phyloP scores from a whole-genome alignment of 2,888 invertebrate species.

The Prenolepis imparis region DNA sequence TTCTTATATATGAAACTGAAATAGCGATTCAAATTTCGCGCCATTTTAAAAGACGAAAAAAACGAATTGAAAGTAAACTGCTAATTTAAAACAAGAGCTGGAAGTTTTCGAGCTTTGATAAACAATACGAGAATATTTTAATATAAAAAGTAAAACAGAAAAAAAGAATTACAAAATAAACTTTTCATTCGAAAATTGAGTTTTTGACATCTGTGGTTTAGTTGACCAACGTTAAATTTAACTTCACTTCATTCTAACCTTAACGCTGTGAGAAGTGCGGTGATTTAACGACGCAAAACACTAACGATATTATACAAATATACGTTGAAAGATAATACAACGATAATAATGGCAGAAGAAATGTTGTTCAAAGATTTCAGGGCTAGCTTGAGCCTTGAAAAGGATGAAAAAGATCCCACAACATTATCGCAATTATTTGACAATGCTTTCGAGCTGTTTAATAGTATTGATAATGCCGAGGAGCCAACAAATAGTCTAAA shows the following conservation, averaged over 20 bases:
- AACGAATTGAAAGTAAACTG: neutral
- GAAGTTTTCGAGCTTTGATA: too few relatives aligned
- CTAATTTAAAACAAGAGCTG: too few relatives aligned
- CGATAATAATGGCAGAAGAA: constrained; percentile 49
- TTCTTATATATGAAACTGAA: neutral
- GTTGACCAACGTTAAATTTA: too few relatives aligned
- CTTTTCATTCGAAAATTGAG: too few relatives aligned
- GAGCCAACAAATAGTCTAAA: constrained; percentile 91
- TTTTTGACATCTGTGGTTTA: too few relatives aligned
- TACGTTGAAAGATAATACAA: neutral
- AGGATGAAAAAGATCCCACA: constrained; percentile 70
- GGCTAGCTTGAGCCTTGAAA: neutral
- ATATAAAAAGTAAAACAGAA: too few relatives aligned
- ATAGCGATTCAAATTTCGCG: neutral
- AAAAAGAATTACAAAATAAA: too few relatives aligned
- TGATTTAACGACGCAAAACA: neutral
- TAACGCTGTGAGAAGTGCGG: neutral
- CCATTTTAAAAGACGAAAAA: neutral
- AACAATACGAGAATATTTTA: too few relatives aligned
- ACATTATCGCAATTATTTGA: constrained; percentile 89
- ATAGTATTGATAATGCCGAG: constrained; percentile 89
- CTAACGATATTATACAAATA: neutral
- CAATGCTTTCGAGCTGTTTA: constrained; percentile 90
- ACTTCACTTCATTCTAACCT: neutral
- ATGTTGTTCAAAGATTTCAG: neutral